A percentile compares a stretch with the other conserved stretches of the same genome.
Evolutionary conservation across 2,888 invertebrate genomes (phyloP).

Genomic region (Philopedon plagiatum): DNA sequence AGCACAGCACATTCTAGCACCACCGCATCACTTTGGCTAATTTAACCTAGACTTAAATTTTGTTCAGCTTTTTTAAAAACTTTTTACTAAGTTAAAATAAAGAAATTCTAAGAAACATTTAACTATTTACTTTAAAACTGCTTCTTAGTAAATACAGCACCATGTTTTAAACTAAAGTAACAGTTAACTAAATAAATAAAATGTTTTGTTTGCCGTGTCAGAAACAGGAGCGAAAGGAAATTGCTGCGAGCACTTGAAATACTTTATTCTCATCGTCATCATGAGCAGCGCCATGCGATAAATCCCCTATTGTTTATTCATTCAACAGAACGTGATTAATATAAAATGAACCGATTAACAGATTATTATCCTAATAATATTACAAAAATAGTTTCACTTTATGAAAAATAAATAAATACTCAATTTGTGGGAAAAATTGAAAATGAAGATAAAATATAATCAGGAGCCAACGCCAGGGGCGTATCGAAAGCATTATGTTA

Average conservation of each 20-base stretch:
- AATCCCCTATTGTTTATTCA: slow-evolving; percentile 20
- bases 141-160: neutral
- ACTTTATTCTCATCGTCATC: slow-evolving; percentile 12
- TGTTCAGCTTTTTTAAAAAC: neutral
- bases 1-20: slow-evolving; percentile 4
- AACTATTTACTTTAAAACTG: neutral
- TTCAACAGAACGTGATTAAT: slow-evolving; percentile 10
- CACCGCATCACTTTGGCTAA: slow-evolving; percentile 5
- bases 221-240: slow-evolving; percentile 13
- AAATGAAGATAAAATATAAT: too few relatives aligned
- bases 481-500: too few relatives aligned
- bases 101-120: neutral
- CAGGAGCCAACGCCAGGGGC: too few relatives aligned
- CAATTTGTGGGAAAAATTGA: too few relatives aligned
- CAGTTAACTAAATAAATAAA: slow-evolving; percentile 15
- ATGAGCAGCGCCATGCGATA: slow-evolving; percentile 10
- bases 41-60: neutral
- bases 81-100: neutral
- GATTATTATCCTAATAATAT: too few relatives aligned
- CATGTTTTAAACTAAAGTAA: slow-evolving; percentile 15
- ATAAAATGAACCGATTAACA: too few relatives aligned
- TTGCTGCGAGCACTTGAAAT: slow-evolving; percentile 9
- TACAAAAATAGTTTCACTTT: too few relatives aligned
- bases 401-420: too few relatives aligned
- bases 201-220: slow-evolving; percentile 15